Conservation (phyloP, 2,888 invertebrate genomes). For the Cecidostiba fungosa region DNA sequence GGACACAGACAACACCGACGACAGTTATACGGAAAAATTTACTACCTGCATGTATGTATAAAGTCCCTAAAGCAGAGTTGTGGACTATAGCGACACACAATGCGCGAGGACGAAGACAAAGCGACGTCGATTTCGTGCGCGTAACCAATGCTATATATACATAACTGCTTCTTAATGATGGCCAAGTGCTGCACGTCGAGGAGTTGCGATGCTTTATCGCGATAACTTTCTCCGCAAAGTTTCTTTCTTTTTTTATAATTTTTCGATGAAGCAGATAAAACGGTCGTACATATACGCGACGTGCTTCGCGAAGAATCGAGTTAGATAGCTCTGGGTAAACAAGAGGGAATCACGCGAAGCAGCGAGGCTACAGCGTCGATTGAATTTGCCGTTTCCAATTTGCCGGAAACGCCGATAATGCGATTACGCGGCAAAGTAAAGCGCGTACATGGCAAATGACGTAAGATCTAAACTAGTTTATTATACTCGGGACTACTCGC, state of each 20-base stretch:
- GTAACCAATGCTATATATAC: neutral
- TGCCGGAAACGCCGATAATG: constrained; percentile 57
- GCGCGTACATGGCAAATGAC: constrained; percentile 44
- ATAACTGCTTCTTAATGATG: neutral
- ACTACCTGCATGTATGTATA: constrained; percentile 40
- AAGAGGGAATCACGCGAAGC: constrained; percentile 33
- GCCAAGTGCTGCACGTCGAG: neutral
- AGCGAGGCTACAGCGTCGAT: constrained; percentile 33
- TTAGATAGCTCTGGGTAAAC: constrained; percentile 1
- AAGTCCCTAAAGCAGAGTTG: constrained; percentile 25
- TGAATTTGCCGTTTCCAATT: constrained; percentile 65
- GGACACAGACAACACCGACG: neutral
- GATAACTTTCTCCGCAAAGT: no score
- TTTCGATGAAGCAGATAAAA: neutral
- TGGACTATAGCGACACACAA: constrained; percentile 45
- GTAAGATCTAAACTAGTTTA: constrained; percentile 62
- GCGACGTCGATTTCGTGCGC: constrained; percentile 20
- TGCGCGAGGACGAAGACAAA: constrained; percentile 8
- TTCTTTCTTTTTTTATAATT: neutral
- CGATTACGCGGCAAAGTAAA: constrained; percentile 57
- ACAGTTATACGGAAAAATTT: constrained; percentile 48
- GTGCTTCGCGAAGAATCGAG: neutral
- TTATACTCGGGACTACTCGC: constrained; percentile 34
- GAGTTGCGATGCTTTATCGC: neutral
- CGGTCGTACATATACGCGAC: neutral